These are phyloP conservation scores for Muntiacus reevesi DNA, from an alignment of 2,113 vertebrate genomes.

Conservation along the genomic window DNA sequence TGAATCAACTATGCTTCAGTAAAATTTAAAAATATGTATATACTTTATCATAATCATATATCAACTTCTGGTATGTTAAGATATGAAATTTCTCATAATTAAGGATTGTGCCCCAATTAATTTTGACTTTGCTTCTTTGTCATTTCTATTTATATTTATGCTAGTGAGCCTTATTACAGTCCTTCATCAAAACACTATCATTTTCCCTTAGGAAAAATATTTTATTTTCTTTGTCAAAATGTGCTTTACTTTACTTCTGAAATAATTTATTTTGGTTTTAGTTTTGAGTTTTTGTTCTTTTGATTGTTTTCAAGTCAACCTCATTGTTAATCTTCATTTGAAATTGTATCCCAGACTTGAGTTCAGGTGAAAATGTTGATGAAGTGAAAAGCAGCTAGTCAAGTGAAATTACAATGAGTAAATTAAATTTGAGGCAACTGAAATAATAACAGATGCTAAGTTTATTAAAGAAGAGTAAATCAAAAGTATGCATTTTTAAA, in stretches of 20 bases:
- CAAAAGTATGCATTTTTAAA: background rate
- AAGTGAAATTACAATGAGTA: constrained; percentile 20
- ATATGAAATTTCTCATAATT: background rate
- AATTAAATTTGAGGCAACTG: background rate
- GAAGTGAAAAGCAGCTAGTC: background rate
- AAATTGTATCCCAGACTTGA: background rate
- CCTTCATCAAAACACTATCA: background rate
- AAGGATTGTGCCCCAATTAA: background rate
- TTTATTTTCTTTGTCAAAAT: constrained; percentile 14
- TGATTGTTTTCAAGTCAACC: background rate
- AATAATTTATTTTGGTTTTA: background rate
- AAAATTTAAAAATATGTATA: background rate
- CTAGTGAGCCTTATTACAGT: background rate
- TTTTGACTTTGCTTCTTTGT: background rate
- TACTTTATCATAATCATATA: background rate
- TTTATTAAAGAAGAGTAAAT: background rate
- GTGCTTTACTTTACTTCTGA: background rate
- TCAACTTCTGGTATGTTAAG: background rate
- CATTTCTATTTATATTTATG: background rate
- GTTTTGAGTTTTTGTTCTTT: background rate
- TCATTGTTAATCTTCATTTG: background rate
- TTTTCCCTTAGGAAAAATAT: background rate
- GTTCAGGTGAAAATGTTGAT: constrained; percentile 42
- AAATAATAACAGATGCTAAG: background rate
- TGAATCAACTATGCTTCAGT: background rate